These are phyloP conservation scores for Acronicta psi DNA, from an alignment of 2,888 invertebrate species.

Conservation along the genomic window DNA sequence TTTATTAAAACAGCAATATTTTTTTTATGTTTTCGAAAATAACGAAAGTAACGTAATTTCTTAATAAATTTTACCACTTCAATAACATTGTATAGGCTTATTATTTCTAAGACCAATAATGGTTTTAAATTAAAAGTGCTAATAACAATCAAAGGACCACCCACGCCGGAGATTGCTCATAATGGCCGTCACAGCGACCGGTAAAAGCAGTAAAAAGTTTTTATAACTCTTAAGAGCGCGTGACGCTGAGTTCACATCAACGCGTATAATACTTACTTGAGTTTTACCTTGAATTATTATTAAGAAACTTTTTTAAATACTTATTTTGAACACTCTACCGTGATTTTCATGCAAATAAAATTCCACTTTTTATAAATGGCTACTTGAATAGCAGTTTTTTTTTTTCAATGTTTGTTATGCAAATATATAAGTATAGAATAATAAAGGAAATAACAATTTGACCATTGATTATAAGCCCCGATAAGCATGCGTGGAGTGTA, in stretches of 20 bases:
- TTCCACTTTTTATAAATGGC: too few relatives aligned
- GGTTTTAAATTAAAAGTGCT: constrained; percentile 17
- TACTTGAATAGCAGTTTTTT: too few relatives aligned
- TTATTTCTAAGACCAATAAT: constrained; percentile 1
- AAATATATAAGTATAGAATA: too few relatives aligned
- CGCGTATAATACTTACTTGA: constrained; percentile 16
- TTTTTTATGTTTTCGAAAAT: too few relatives aligned
- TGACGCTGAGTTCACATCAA: constrained; percentile 21
- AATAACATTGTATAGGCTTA: not conserved
- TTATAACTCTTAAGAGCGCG: constrained; percentile 18
- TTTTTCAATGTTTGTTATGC: too few relatives aligned
- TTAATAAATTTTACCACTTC: too few relatives aligned
- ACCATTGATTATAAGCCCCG: too few relatives aligned
- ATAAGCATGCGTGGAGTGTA: too few relatives aligned
- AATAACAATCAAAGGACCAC: constrained; percentile 22
- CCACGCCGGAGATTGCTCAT: constrained; percentile 20
- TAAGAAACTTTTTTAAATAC: constrained; percentile 17
- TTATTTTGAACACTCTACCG: not conserved
- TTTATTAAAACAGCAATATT: too few relatives aligned
- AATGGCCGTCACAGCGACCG: constrained; percentile 17
- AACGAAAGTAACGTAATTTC: too few relatives aligned
- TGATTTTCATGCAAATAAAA: not conserved
- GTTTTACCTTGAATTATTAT: constrained; percentile 18
- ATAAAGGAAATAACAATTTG: too few relatives aligned
- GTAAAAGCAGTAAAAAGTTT: constrained; percentile 35